Evolutionary conservation across 2,888 invertebrate species (phyloP).

Genomic region (Sturmia bella): DNA sequence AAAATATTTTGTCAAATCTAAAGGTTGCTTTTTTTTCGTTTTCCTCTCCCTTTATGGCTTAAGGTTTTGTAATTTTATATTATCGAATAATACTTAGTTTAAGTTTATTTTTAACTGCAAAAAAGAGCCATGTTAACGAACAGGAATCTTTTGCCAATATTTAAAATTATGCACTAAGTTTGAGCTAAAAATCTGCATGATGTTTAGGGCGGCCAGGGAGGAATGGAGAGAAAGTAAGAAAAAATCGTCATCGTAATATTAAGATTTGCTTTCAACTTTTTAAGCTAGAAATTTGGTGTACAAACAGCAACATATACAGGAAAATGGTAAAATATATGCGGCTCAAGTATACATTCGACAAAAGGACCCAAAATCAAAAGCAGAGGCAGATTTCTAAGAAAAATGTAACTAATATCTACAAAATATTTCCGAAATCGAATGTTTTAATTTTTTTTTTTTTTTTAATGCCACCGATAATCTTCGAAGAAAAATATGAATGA

Average conservation of each 20-base stretch:
- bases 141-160: constrained; percentile 50
- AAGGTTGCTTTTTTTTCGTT: neutral
- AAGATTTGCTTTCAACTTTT: neutral
- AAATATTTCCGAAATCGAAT: too few species aligned
- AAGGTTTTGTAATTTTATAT: constrained; percentile 37
- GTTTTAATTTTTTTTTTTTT: too few species aligned
- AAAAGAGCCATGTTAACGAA: neutral
- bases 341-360: too few species aligned
- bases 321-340: too few species aligned
- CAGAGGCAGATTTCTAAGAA: too few species aligned
- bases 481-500: too few species aligned
- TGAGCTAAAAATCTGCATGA: neutral
- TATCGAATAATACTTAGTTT: constrained; percentile 32
- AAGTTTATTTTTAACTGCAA: constrained; percentile 20
- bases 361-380: too few species aligned
- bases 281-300: neutral
- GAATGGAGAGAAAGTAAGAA: neutral
- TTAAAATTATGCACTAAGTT: constrained; percentile 43
- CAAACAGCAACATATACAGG: too few species aligned
- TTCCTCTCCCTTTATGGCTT: constrained; percentile 17
- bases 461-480: too few species aligned
- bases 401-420: too few species aligned
- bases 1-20: constrained; percentile 12
- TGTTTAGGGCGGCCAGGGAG: neutral
- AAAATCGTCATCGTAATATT: constrained; percentile 19